Base-by-base conservation (phyloP, 2,888 invertebrate genomes). In the Andrena chrysosceles region DNA sequence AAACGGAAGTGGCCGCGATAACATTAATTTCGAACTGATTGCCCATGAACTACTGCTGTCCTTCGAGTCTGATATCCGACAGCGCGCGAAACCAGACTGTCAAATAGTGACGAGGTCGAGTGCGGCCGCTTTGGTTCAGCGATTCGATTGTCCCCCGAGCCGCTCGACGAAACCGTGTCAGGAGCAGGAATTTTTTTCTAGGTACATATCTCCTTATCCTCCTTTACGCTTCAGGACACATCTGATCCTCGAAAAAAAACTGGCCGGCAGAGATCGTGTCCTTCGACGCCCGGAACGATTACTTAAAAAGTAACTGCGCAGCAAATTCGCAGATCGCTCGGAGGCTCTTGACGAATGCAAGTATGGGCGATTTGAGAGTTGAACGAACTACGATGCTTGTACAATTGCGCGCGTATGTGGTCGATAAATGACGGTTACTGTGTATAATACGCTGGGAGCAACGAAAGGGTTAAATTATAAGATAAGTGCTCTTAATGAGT, bases 381-480 rank as follows among this genome's bases (percentile, higher is more conserved):
- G 42, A 42, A 42, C 42, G 42, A 42, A 42, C 42, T 59, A 26
- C 33, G 23, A 69, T 33, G 54, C 35, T 69, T 56, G 33, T 69
- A 54, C 54, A 64, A 72, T 63, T 59, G 42, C 42, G 48, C 64
- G 64, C 31, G 33, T 35, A 31, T 42, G n/a, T 26, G 26, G 20
- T 42, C 23, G 5, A 33, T 49, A 52, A 35, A 29, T n/a, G 16
- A 26, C 59, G 23, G 56, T 31, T 78, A 63, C 31, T 13, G 20
- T 31, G 16, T 49, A 42, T 29, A 66, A 60, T 64, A 62, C 60
- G 26, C 31, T 48, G n/a, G 62, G 23, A 54, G 29, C 60, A 82
- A 54, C 66, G 54, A 66, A 49, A 67, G 66, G 60, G 69, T 79
- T 75, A 29, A 82, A 82, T 75, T 70, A 70, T 54, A 82, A 70